phyloP scores from a whole-genome alignment of 2,113 vertebrate species.

The Eurypyga helias region DNA sequence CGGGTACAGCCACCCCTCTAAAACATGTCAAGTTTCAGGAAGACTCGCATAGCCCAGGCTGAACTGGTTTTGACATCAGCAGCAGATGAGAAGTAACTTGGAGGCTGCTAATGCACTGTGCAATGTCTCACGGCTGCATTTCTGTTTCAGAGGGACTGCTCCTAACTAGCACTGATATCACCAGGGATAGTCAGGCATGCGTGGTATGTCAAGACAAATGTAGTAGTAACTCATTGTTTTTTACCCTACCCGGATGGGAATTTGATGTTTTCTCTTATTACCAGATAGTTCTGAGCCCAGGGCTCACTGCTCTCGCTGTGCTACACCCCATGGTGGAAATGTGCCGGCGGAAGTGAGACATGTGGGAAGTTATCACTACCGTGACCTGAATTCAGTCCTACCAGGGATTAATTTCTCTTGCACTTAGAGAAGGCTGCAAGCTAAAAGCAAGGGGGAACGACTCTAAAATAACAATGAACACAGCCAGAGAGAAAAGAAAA shows the following conservation, averaged over 20 bases:
- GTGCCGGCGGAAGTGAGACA: neutral
- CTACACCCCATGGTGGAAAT: neutral
- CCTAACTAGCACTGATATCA: neutral
- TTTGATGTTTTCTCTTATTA: neutral
- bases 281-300: neutral
- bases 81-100: neutral
- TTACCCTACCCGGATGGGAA: neutral
- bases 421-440: neutral
- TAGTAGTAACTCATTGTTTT: neutral
- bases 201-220: neutral
- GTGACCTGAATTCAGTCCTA: neutral
- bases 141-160: neutral
- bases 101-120: neutral
- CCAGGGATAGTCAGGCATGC: neutral
- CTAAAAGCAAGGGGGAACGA: neutral
- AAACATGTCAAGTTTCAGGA: neutral
- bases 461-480: conserved; percentile 9
- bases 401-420: neutral
- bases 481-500: neutral
- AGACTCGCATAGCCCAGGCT: neutral
- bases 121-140: neutral
- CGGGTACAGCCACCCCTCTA: neutral
- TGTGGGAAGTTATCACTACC: neutral
- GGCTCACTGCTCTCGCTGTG: neutral
- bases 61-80: neutral